Conservation (phyloP, 2,888 invertebrate species). For the Apodemia duryi region DNA sequence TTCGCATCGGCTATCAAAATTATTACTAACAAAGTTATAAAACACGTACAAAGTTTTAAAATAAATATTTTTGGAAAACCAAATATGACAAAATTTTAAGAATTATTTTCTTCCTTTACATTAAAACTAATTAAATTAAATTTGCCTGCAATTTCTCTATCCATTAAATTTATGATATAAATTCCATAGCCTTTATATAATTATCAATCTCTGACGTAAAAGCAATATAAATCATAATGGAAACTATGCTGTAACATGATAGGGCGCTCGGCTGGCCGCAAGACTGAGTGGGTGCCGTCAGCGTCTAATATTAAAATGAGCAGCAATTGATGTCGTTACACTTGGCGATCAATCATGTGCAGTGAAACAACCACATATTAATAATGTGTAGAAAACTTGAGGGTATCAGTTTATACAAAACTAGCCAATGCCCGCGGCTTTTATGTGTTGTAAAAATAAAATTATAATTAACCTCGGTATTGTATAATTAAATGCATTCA, state of each 20-base stretch:
- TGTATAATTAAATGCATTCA: constrained; percentile 3
- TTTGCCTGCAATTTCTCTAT: constrained; percentile 3
- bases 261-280: not conserved
- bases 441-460: not conserved
- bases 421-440: not conserved
- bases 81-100: no score
- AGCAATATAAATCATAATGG: constrained; percentile 9
- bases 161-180: not conserved
- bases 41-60: no score
- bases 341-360: constrained; percentile 55
- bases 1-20: no score
- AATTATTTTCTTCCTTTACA: no score
- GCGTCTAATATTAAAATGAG: constrained; percentile 64
- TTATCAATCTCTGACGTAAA: constrained; percentile 2
- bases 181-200: not conserved
- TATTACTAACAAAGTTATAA: no score
- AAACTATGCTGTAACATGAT: constrained; percentile 9
- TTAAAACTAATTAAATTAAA: not conserved
- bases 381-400: not conserved
- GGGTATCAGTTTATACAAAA: not conserved
- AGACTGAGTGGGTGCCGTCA: constrained; percentile 32
- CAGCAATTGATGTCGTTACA: constrained; percentile 61
- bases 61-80: no score
- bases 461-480: not conserved
- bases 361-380: constrained; percentile 7